A percentile compares a stretch with the other conserved stretches of the same genome.
Conservation (phyloP, 64 coral and sea anemone species). For the Catalaphyllia jardinei region DNA sequence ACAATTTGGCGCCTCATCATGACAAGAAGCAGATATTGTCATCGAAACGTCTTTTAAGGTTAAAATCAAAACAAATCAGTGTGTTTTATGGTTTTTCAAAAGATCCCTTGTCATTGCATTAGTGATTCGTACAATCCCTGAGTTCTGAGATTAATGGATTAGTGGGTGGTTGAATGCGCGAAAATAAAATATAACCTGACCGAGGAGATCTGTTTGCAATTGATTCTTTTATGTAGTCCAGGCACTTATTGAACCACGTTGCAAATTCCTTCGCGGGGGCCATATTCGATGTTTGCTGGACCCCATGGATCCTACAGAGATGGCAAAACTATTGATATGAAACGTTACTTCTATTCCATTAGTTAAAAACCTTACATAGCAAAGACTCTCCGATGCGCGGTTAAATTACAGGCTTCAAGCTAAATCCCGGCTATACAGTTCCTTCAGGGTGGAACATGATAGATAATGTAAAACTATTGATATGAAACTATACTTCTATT, state of each 20-base stretch:
- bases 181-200: neutral
- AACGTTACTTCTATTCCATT: neutral
- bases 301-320: too few species aligned
- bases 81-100: conserved; percentile 26
- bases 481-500: neutral
- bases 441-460: too few species aligned
- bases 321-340: too few species aligned
- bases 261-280: neutral
- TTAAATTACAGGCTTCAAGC: neutral
- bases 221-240: conserved; percentile 1
- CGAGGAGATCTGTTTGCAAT: neutral
- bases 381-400: neutral
- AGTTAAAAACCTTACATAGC: neutral
- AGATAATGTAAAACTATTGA: too few species aligned
- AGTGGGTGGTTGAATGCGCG: neutral
- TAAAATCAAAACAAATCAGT: conserved; percentile 42
- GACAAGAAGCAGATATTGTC: conserved; percentile 23
- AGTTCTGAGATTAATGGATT: neutral
- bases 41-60: conserved; percentile 21
- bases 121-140: neutral
- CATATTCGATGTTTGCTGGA: neutral
- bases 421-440: neutral
- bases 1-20: conserved; percentile 39
- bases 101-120: conserved; percentile 1
- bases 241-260: neutral